Evolutionary conservation across 2,888 invertebrate species (phyloP), one percentile per base, ranked within the genome.

Genomic region (Ectemnius continuus): DNA sequence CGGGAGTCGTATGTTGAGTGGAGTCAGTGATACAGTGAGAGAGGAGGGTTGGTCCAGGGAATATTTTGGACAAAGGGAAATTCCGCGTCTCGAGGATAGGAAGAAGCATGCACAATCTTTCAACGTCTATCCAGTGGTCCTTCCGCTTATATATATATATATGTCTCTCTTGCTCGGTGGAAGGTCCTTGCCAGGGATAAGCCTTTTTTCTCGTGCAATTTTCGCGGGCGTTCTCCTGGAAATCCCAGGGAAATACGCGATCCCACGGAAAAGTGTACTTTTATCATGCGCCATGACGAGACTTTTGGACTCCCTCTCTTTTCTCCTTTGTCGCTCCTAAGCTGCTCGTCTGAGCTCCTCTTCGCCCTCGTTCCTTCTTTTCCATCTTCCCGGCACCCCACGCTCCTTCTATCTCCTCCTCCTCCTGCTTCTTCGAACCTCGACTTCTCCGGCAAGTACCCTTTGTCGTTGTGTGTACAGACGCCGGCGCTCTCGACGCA

Each of bases 151-250:
- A 23, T 4, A 28, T 14, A 26, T 8, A n/a, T 52, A 28, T 6
- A 28, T 57, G 52, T 46, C 36, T 36, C 18, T 20, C 18, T 23
- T 20, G 6, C 28, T 14, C 46, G 58, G 13, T 5, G 8, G 46
- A 23, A 23, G 20, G 23, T 23, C 3, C 23, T 23, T 23, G 20
- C 47, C 59, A 36, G 36, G 75, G 69, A 69, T 75, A 77, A 77
- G 75, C 72, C 73, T 61, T 61, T 68, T 72, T 72, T 72, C 73
- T 68, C 60, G 69, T 45, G 78, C 75, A 83, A 83, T 83, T 83
- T 82, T 82, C 81, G 70, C 78, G 79, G 72, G 67, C 66, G 66
- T 74, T 70, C 78, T 61, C 66, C 61, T 64, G 59, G 58, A 80
- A 80, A 80, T 75, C 75, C 75, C 71, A 18, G 61, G 63, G 60